Evolutionary conservation across 2,797 vertebrate genomes (phyloP).

Genomic region (Tapera naevia): DNA sequence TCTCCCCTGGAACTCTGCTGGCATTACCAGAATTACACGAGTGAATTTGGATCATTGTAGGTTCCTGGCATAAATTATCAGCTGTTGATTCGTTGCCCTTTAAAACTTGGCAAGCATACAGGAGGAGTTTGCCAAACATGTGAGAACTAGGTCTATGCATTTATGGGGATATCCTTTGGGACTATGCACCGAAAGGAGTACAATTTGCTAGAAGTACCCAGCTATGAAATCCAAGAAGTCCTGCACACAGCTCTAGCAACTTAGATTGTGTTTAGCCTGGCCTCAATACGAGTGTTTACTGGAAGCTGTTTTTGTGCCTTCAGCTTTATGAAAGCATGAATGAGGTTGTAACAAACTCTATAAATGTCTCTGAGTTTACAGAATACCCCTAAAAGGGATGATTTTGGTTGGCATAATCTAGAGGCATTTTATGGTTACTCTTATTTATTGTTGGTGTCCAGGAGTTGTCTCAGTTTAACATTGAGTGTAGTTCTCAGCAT

Average conservation of each 20-base stretch:
- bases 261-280: background rate
- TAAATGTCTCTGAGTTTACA: background rate
- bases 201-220: slow-evolving; percentile 56
- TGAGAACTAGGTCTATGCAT: slow-evolving; percentile 26
- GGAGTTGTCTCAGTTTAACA: background rate
- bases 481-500: background rate
- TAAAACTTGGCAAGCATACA: slow-evolving; percentile 62
- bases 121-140: slow-evolving; percentile 60
- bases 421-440: background rate
- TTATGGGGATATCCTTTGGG: slow-evolving; percentile 37
- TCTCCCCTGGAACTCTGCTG: slow-evolving; percentile 58
- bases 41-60: slow-evolving; percentile 56
- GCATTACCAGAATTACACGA: slow-evolving; percentile 56
- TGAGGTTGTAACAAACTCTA: background rate
- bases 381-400: background rate
- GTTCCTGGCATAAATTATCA: slow-evolving; percentile 64
- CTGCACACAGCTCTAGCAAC: background rate
- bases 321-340: background rate
- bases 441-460: background rate
- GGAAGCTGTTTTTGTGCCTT: background rate
- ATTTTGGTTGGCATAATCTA: background rate
- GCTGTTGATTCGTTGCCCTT: slow-evolving; percentile 61
- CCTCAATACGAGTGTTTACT: background rate
- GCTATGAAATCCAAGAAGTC: slow-evolving; percentile 60
- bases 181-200: slow-evolving; percentile 30